These are phyloP conservation scores for Andrena chrysosceles DNA, from an alignment of 2,888 invertebrate species.

Conservation along the genomic window DNA sequence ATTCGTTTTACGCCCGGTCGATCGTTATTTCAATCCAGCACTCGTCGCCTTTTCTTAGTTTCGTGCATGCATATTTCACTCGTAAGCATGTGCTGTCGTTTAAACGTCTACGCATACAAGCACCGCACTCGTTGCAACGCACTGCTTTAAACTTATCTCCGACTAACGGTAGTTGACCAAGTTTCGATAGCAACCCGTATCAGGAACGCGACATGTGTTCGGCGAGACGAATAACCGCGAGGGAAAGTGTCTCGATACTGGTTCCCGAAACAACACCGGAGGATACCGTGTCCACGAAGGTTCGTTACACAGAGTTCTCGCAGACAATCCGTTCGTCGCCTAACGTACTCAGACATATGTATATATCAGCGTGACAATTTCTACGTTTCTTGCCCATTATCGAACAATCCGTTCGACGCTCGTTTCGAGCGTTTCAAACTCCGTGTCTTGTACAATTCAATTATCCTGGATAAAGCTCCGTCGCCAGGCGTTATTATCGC, in stretches of 20 bases:
- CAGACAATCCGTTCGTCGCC: not conserved
- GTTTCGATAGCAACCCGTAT: not conserved
- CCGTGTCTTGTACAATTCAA: not conserved
- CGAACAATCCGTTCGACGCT: not conserved
- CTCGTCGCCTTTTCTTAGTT: not conserved
- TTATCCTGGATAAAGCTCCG: not conserved
- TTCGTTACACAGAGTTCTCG: not conserved
- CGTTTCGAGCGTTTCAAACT: not conserved
- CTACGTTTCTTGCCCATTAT: not conserved
- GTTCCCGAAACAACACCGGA: not conserved
- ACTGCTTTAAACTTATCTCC: slow-evolving; percentile 1
- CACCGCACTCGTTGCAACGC: slow-evolving; percentile 5
- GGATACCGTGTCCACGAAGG: slow-evolving; percentile 1
- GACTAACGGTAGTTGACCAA: slow-evolving; percentile 2
- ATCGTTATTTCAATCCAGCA: not conserved
- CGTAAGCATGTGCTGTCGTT: slow-evolving; percentile 8
- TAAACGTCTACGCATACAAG: slow-evolving; percentile 5
- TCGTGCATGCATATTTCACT: not conserved
- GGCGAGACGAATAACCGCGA: not conserved
- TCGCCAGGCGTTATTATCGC: not conserved
- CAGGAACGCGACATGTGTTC: slow-evolving; percentile 13
- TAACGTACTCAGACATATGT: no score
- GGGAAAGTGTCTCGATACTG: not conserved
- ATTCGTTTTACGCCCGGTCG: not conserved
- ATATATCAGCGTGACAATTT: not conserved